Evolutionary conservation across 2,888 invertebrate genomes (phyloP).

Genomic region (Eilema depressum): DNA sequence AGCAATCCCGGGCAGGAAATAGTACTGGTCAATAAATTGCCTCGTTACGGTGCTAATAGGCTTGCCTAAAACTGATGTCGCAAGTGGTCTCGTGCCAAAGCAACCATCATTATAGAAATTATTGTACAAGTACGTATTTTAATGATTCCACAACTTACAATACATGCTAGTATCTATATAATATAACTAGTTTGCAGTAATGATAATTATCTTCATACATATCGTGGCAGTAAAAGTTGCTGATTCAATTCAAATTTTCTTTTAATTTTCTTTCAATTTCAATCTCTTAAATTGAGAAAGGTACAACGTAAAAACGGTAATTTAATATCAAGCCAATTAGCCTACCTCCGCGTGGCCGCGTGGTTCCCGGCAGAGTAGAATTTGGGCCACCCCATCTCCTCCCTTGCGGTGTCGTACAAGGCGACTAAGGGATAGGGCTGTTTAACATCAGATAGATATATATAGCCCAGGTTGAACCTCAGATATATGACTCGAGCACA

Average conservation of each 20-base stretch:
- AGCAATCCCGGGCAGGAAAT: constrained; percentile 4
- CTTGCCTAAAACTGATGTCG: neutral
- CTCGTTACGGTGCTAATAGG: neutral
- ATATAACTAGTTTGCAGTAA: neutral
- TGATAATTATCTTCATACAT: neutral
- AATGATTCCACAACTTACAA: neutral
- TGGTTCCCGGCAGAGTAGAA: no score
- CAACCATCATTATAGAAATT: neutral
- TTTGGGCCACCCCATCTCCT: no score
- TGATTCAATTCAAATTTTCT: neutral
- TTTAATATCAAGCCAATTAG: no score
- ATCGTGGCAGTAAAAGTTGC: neutral
- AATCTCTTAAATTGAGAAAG: no score
- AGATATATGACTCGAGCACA: no score
- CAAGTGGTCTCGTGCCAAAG: neutral
- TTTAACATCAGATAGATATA: no score
- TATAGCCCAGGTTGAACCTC: no score
- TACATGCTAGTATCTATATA: neutral
- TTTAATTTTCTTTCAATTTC: no score
- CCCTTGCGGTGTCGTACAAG: no score
- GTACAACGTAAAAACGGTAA: no score
- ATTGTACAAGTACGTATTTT: neutral
- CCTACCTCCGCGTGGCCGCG: no score
- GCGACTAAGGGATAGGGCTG: no score
- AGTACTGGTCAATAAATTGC: neutral